Conservation (phyloP, 2,888 invertebrate genomes). For the Leptura quadrifasciata region DNA sequence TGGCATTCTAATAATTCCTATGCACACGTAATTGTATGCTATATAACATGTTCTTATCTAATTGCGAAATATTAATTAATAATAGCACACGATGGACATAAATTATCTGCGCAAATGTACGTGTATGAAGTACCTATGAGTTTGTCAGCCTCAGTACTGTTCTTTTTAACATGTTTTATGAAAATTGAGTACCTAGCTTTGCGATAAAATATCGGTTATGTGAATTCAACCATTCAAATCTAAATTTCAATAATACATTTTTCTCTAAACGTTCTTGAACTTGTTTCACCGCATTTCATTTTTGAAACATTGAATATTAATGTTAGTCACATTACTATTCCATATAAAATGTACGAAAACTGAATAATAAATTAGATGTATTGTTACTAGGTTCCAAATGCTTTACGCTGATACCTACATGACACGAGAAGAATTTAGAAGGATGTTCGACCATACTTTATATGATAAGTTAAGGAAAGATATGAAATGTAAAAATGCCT, state of each 20-base stretch:
- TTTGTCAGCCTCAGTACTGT: no score
- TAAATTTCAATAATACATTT: not conserved
- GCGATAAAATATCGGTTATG: no score
- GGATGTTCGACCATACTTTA: slow-evolving; percentile 87
- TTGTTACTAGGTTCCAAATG: slow-evolving; percentile 83
- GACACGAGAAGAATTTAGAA: slow-evolving; percentile 82
- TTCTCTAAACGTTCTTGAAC: not conserved
- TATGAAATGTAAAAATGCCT: slow-evolving; percentile 81
- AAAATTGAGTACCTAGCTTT: no score
- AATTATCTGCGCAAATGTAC: no score
- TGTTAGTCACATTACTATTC: slow-evolving; percentile 31
- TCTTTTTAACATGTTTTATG: no score
- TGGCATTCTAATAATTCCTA: not conserved
- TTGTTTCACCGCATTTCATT: not conserved
- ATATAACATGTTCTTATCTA: not conserved
- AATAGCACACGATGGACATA: no score
- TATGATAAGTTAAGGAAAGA: slow-evolving; percentile 81
- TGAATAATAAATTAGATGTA: slow-evolving; percentile 40
- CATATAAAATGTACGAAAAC: slow-evolving; percentile 27
- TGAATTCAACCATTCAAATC: no score
- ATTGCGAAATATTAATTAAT: no score
- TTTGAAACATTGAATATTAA: slow-evolving; percentile 17
- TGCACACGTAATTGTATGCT: not conserved
- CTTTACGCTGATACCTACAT: slow-evolving; percentile 89
- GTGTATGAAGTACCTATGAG: no score